phyloP scores from a whole-genome alignment of 2,113 vertebrate species.

The Myrmecophaga tridactyla region DNA sequence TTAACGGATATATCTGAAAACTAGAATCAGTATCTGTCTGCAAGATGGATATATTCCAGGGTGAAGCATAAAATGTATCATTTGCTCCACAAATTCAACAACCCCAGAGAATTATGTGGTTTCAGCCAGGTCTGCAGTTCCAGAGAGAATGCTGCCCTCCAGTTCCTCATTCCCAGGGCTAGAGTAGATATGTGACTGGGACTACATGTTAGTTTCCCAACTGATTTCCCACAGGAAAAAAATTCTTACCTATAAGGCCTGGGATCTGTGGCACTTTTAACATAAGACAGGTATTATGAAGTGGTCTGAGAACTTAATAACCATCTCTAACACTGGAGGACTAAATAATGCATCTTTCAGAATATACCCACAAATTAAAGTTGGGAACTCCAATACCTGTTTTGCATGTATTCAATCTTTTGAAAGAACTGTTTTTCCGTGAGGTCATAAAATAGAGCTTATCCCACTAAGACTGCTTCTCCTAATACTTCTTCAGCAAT shows the following conservation, averaged over 20 bases:
- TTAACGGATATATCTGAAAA: neutral
- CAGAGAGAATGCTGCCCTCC: neutral
- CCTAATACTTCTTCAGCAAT: neutral
- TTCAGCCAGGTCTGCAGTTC: neutral
- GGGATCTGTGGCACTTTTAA: neutral
- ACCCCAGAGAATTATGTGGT: fast-evolving
- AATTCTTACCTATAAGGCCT: neutral
- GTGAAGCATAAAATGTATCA: too few species aligned
- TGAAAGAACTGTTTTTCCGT: slow-evolving; percentile 6
- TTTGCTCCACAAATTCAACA: neutral
- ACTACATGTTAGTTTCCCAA: neutral
- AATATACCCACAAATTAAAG: neutral
- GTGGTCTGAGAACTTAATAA: neutral
- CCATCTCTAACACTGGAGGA: neutral
- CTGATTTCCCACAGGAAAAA: neutral
- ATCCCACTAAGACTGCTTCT: neutral
- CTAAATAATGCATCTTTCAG: neutral
- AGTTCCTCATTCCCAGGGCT: neutral
- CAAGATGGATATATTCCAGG: neutral
- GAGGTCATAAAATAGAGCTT: neutral
- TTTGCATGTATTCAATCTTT: neutral
- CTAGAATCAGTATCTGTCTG: neutral
- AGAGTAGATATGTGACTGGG: neutral
- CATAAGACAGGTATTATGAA: neutral
- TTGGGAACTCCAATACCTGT: neutral